Base-by-base conservation (phyloP, 1,140 invertebrate species). In the Zaprionus africanus region DNA sequence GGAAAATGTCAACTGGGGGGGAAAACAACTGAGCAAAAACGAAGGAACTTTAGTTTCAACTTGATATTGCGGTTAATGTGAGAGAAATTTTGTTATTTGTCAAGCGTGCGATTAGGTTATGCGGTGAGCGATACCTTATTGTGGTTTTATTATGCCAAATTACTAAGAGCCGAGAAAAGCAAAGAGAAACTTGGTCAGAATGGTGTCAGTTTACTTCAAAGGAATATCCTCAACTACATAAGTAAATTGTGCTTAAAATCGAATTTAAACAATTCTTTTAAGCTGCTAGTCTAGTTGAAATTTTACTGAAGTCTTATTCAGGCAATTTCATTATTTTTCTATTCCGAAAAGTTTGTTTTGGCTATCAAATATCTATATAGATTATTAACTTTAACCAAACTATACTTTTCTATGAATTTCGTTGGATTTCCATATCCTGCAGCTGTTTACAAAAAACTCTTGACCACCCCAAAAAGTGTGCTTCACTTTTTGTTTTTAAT, bases 51-150 rank as follows among this genome's bases (percentile, higher is more conserved):
- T 24, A 31, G 53, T 31, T 56, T 56, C 24, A 17, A 56, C 12
- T 56, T 54, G 51, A 54, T 54, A 13, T 26, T 66, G 53, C 28
- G 63, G 54, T 58, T 66, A 66, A 66, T 58, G 34, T 17, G 5
- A 17, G 34, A 65, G 17, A 51, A 46, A 51, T 51, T 51, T 22
- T 24, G 19, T 12, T 22, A 51, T 51, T 51, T 51, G 11, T 24
- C 41, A 46, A 9, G 41, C 6, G 3, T 46, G 41, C 6, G n/a
- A 46, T 46, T 17, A 17, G 41, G 17, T n/a, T 17, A 46, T 46
- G 41, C 7, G 41, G 46, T 51, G 41, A 7, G 4, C 13, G 2
- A 13, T 22, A 26, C 22, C 2, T 26, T 41, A 22, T 22, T 51
- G n/a, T 22, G 34, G 7, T 28, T 51, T 28, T 15, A 36, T 56